Percentiles rank a stretch among this genome's conserved stretches.
Conservation (phyloP, 2,113 vertebrate species). For the Mustela lutreola region DNA sequence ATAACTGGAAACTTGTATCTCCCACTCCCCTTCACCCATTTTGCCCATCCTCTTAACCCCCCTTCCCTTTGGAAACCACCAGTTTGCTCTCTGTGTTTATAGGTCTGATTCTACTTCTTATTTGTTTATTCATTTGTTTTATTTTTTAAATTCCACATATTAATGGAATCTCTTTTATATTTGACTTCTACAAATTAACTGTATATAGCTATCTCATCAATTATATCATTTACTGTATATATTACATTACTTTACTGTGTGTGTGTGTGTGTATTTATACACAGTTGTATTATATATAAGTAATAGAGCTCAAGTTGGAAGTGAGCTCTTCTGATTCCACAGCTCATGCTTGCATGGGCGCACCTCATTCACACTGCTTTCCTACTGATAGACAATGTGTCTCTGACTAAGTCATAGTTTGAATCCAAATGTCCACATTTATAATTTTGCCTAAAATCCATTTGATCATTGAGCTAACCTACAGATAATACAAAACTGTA, state of each 20-base stretch:
- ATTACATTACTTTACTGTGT: neutral
- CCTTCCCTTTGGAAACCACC: neutral
- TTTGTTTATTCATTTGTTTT: neutral
- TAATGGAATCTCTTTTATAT: neutral
- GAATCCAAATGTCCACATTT: neutral
- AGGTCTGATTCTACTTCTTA: neutral
- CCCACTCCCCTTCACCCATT: neutral
- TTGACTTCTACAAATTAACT: neutral
- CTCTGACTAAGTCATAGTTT: neutral
- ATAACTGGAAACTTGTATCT: neutral
- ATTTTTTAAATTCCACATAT: neutral
- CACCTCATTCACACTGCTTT: neutral
- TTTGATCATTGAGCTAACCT: neutral
- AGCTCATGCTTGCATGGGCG: neutral
- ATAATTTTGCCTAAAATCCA: neutral
- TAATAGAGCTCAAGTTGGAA: neutral
- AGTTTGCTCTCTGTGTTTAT: neutral
- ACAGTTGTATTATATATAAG: neutral
- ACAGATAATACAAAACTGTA: neutral
- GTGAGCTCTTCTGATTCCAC: neutral
- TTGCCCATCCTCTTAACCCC: neutral
- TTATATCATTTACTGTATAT: neutral
- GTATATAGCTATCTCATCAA: neutral
- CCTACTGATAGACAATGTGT: neutral
- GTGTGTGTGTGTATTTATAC: neutral